Evolutionary conservation across 2,797 vertebrate genomes (phyloP), one percentile per base, ranked within the genome.

Genomic region (Phrynocephalus guinanensis): DNA sequence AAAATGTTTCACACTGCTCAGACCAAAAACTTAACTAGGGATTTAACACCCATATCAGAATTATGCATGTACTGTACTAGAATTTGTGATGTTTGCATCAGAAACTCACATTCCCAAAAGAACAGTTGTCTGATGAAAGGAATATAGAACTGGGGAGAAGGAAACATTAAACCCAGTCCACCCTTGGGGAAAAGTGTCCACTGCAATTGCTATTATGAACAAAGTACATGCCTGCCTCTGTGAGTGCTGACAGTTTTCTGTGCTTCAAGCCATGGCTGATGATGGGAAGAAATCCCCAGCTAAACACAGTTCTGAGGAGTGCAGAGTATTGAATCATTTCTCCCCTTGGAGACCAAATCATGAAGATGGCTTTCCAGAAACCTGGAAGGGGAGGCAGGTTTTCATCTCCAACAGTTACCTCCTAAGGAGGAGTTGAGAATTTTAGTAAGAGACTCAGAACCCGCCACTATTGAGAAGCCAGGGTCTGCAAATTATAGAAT

Each of bases 191-290:
- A 63, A 24, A n/a, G 26, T 48, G 60, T 77, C 77, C 60, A 76
- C 56, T 66, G 20, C 60, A 82, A 11, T 71, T 75, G 60, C 30
- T 28, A 66, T 73, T 48, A 72, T 28, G 24, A 33, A 50, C 20
- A 70, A 70, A 28, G 3, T 6, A 16, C 60, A 77, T 60, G 48
- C 73, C 38, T 20, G 28, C 44, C 73, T 50, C 60, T 50, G 70
- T 56, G 6, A 15, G 26, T 30, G n/a, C 33, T 76, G 30, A 30
- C 48, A n/a, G 18, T n/a, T 56, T 38, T 9, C 30, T 44, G 72
- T 56, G 73, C 77, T 87, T 78, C 70, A 83, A 38, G 72, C 38
- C 33, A 71, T 48, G 73, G 33, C 5, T 83, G 66, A 71, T 70
- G 50, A 68, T 78, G 67, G 3, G 48, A 7, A 26, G 13, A 60